Base-by-base conservation (phyloP, 2,888 invertebrate species). In the Eustalomyia histrio region DNA sequence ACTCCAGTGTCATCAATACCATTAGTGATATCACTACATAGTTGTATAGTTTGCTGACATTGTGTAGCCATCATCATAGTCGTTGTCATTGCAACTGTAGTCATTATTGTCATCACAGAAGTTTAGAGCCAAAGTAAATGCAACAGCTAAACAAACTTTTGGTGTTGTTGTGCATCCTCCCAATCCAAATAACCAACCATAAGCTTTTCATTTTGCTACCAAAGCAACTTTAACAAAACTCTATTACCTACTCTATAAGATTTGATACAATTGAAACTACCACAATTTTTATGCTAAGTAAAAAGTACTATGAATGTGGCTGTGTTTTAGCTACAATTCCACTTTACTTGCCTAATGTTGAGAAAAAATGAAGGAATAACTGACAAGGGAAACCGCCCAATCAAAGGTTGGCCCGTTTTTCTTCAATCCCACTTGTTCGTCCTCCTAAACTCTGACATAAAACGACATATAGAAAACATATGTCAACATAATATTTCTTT, bases 91-190 rank as follows among this genome's bases (percentile, higher is more conserved):
- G 69, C 60, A 78, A 78, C 69, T 74, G 68, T 68, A 68, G 74
- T 65, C 78, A 81, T 74, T 78, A 75, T 78, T 78, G 74, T 81
- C 81, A 78, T 81, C 78, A 75, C 43, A 78, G 71, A 67, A 69
- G 33, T 71, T 74, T 71, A 58, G 60, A 81, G 21, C 55, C 52
- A 55, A 69, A 74, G 61, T 17, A 17, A 52, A 65, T 75, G 75
- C 63, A 79, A 71, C 69, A 75, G 47, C 53, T 72, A 69, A 52
- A 58, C 43, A 74, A 69, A 74, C 53, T 64, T 69, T 75, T 18
- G 33, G 14, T 17, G 29, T 17, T 50, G 64, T 14, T 33, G 39
- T 6, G 17, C 29, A 14, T n/a, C 2, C 12, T 18, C 29, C 21
- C 39, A 14, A 35, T 10, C 61, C 64, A 57, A 73, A 12, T 24